Conservation (phyloP, 2,797 vertebrate genomes). For the Tenualosa thibaudeaui region DNA sequence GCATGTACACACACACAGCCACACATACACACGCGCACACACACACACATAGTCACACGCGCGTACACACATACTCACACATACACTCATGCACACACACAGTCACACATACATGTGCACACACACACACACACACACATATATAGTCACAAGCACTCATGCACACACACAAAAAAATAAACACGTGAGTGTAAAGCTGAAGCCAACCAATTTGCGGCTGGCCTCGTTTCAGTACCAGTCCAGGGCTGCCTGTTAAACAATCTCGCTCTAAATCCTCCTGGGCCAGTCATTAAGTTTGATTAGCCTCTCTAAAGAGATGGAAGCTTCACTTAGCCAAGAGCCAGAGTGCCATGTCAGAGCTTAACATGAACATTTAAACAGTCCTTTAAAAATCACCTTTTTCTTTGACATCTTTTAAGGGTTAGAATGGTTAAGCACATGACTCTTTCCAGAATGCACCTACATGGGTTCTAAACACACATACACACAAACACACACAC, state of each 20-base stretch:
- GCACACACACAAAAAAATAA: not conserved
- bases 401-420: not conserved
- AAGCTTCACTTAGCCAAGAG: not conserved
- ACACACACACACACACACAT: not conserved
- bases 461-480: not conserved
- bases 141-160: not conserved
- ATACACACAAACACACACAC: not conserved
- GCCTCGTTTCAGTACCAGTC: not conserved
- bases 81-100: not conserved
- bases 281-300: not conserved
- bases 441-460: not conserved
- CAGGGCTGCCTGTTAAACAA: not conserved
- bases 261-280: not conserved
- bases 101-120: not conserved
- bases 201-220: not conserved
- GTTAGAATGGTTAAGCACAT: not conserved
- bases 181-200: not conserved
- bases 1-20: not conserved
- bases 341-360: not conserved
- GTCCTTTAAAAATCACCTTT: slow-evolving; percentile 19
- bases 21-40: not conserved
- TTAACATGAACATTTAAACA: not conserved
- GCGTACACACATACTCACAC: not conserved
- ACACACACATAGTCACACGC: not conserved
- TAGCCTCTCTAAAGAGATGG: not conserved